Percentiles rank a stretch among this genome's conserved stretches.
These are phyloP conservation scores for Centropristis striata DNA, from an alignment of 2,113 vertebrate genomes.

Conservation along the genomic window DNA sequence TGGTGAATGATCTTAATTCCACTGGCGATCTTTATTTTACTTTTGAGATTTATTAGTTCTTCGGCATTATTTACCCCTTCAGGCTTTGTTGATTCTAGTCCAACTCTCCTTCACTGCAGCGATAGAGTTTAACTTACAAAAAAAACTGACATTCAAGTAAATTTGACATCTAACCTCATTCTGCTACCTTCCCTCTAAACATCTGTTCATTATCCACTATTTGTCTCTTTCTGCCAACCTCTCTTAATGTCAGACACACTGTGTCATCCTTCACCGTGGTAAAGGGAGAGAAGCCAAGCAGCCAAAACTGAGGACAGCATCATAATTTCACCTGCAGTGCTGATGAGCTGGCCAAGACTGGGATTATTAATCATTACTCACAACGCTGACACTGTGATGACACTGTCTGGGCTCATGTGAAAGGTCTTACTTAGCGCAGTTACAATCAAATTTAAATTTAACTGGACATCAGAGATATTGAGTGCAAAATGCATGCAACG, in stretches of 20 bases:
- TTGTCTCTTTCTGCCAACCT: slow-evolving; percentile 42
- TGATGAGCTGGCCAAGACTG: slow-evolving; percentile 42
- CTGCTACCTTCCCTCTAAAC: slow-evolving; percentile 12
- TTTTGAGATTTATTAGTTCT: too few relatives aligned
- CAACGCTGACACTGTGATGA: slow-evolving; percentile 39
- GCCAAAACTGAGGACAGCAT: slow-evolving; percentile 32
- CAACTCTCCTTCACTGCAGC: neutral
- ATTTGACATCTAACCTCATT: slow-evolving; percentile 26
- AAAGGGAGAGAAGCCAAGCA: slow-evolving; percentile 18
- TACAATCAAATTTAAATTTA: slow-evolving; percentile 8
- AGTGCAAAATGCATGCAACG: neutral
- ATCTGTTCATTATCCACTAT: slow-evolving; percentile 42
- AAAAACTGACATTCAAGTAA: slow-evolving; percentile 22
- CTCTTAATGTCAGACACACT: slow-evolving; percentile 49
- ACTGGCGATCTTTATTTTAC: too few relatives aligned
- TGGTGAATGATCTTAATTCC: too few relatives aligned
- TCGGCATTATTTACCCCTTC: too few relatives aligned
- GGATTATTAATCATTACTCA: slow-evolving; percentile 49
- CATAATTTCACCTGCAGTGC: slow-evolving; percentile 62
- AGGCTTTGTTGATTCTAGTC: too few relatives aligned
- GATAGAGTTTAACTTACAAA: neutral
- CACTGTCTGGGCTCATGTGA: neutral
- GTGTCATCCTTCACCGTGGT: slow-evolving; percentile 34
- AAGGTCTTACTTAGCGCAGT: slow-evolving; percentile 31
- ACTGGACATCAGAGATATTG: neutral